phyloP scores from a whole-genome alignment of 2,888 invertebrate species.

The Steromphala cineraria region DNA sequence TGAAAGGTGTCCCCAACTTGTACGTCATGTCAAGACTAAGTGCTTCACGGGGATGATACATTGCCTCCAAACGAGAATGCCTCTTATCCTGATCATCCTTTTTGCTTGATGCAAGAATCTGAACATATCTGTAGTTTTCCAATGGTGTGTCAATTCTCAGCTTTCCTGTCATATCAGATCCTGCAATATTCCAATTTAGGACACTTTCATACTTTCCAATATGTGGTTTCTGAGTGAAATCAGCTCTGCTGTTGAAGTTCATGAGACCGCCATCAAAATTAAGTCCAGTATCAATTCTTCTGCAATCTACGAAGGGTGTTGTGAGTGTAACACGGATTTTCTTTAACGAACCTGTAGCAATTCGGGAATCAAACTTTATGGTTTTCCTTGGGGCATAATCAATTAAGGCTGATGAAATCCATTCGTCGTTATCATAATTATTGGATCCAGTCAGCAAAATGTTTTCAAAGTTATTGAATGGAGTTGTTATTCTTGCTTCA shows the following conservation, averaged over 20 bases:
- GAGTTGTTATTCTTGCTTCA: slow-evolving; percentile 36
- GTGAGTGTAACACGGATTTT: slow-evolving; percentile 26
- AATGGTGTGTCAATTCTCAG: slow-evolving; percentile 48
- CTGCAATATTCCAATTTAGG: slow-evolving; percentile 27
- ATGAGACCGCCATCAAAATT: slow-evolving; percentile 1
- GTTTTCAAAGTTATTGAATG: slow-evolving; percentile 27
- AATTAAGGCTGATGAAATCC: slow-evolving; percentile 26
- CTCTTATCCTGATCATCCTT: slow-evolving; percentile 20
- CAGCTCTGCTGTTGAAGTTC: slow-evolving; percentile 33
- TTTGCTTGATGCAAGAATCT: slow-evolving; percentile 35
- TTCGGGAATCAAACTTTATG: slow-evolving; percentile 14
- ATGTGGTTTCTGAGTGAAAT: slow-evolving; percentile 40
- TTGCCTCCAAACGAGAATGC: slow-evolving; percentile 25
- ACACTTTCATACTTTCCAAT: slow-evolving; percentile 35
- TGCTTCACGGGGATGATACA: slow-evolving; percentile 33
- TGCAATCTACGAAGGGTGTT: slow-evolving; percentile 28
- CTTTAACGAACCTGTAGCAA: not conserved
- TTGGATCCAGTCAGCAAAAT: slow-evolving; percentile 28
- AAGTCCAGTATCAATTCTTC: slow-evolving; percentile 30
- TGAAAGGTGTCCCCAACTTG: slow-evolving; percentile 28
- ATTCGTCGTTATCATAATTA: slow-evolving; percentile 31
- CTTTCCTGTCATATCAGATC: slow-evolving; percentile 34
- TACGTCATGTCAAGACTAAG: slow-evolving; percentile 31
- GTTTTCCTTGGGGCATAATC: slow-evolving; percentile 32
- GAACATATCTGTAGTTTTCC: slow-evolving; percentile 34